Evolutionary conservation across 2,797 vertebrate species (phyloP), one percentile per base, ranked within the genome.

Genomic region (Acomys russatus): DNA sequence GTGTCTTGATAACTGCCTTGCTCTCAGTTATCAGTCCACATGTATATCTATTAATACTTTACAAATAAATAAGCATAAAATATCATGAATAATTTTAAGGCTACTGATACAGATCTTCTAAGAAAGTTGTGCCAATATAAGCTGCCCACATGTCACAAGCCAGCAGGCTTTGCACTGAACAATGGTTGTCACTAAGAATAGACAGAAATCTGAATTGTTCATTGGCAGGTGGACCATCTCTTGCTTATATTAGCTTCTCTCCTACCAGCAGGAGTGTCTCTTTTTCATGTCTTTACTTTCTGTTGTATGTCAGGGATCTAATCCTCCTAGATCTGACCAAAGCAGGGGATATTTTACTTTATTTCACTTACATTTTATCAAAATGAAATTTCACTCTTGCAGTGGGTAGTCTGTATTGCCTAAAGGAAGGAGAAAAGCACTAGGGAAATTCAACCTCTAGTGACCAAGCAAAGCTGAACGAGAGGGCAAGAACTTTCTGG

Each of bases 11-110:
- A 51, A 95, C 2, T 63, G 61, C 51, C 54, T 66, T 88, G 23
- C 28, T 77, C 56, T 12, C 1, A 38, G 66, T 73, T 35, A 49
- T 83, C 74, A 70, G 1, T 44, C 12, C 18, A 74, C 2, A 3
- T 87, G 10, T 54, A 86, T 94, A 83, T 54, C 0, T 54, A 30
- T 74, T 91, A 49, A 49, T 61, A 78, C 22, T 96, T 56, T 15
- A 74, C 70, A 71, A 3, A n/a, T 25, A 3, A 84, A 51, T 83
- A 80, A 35, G 10, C 33, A 79, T 78, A 78, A 76, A 38, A 51
- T 25, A 49, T 77, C 83, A 70, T n/a, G 7, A 86, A 17, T 28
- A 77, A 44, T 14, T 38, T 87, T 76, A 90, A 90, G 85, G 2
- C 10, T 93, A 33, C 66, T 14, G 30, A 38, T 49, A 3, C 66